A percentile compares a stretch with the other conserved stretches of the same genome.
Conservation (phyloP, 2,113 vertebrate genomes). For the Gavia stellata region DNA sequence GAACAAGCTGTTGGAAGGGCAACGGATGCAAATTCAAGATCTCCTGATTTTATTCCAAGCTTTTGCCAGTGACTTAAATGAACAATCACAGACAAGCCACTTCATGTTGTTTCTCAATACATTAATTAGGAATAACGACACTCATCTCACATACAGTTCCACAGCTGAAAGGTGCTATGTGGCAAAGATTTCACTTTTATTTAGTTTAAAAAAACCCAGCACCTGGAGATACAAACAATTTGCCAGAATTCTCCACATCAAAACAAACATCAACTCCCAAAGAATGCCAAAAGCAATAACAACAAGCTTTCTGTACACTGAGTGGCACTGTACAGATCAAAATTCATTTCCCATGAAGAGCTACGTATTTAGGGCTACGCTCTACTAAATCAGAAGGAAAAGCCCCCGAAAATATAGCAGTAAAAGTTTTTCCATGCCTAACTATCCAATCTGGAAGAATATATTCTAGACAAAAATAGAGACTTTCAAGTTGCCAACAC, state of each 20-base stretch:
- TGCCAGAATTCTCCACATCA: neutral
- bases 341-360: neutral
- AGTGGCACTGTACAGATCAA: neutral
- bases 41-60: neutral
- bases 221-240: neutral
- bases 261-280: neutral
- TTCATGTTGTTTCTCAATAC: conserved; percentile 12
- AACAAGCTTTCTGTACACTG: neutral
- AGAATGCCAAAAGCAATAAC: neutral
- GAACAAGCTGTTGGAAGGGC: neutral
- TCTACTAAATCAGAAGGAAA: neutral
- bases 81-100: conserved; percentile 15
- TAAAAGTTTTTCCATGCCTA: neutral
- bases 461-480: fast-evolving
- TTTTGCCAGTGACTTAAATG: neutral
- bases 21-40: neutral
- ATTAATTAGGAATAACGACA: neutral
- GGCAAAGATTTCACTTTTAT: neutral
- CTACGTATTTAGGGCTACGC: neutral
- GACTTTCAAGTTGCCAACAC: neutral
- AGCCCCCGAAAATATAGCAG: neutral
- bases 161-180: neutral
- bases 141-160: neutral
- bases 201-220: neutral
- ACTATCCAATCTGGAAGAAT: neutral